A percentile compares a stretch with the other conserved stretches of the same genome.
phyloP scores from a whole-genome alignment of 2,888 invertebrate genomes.

The Limnephilus auricula region DNA sequence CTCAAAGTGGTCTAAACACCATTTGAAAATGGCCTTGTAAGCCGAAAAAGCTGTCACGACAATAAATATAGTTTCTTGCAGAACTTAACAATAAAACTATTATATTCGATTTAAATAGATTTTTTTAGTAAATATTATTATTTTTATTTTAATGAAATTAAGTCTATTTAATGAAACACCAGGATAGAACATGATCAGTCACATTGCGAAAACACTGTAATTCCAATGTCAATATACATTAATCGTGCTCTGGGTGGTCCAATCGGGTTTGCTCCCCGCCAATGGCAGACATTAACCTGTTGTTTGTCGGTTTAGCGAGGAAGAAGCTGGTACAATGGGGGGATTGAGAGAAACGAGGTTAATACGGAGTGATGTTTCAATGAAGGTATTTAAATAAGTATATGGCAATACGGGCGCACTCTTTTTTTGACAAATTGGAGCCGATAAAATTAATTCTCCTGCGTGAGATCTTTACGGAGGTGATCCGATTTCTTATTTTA shows the following conservation, averaged over 20 bases:
- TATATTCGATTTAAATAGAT: no score
- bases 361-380: conserved; percentile 44
- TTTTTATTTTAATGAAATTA: no score
- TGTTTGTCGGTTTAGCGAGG: conserved; percentile 34
- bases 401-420: conserved; percentile 16
- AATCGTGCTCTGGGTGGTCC: background rate
- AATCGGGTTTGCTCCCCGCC: background rate
- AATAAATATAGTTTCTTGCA: no score
- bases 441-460: background rate
- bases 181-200: background rate
- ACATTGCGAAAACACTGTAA: background rate
- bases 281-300: conserved; percentile 18
- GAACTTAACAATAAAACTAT: no score
- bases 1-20: no score
- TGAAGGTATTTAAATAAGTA: conserved; percentile 39
- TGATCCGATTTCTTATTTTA: background rate
- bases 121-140: no score
- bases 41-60: no score
- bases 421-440: background rate
- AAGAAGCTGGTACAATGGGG: conserved; percentile 11
- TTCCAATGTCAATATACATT: background rate
- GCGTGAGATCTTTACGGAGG: background rate
- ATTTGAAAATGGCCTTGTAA: no score
- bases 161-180: background rate
- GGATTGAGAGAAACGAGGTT: conserved; percentile 27